Base-by-base conservation (phyloP, 2,888 invertebrate species). In the Pimpla rufipes region DNA sequence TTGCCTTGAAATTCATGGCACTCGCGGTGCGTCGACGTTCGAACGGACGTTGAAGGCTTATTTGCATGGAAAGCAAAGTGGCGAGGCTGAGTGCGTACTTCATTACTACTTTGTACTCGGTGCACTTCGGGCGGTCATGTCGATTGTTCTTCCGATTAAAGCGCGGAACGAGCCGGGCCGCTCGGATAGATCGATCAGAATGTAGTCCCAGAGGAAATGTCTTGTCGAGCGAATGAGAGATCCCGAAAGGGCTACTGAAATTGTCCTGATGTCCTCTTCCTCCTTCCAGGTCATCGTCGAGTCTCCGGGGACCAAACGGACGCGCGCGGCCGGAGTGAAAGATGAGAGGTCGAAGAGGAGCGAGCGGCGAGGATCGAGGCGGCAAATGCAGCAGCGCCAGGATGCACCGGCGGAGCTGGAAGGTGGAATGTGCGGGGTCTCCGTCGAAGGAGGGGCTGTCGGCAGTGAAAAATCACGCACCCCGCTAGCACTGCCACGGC, bases 391-490 rank as follows among this genome's bases (percentile, higher is more conserved):
- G 81, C 83, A 79, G 85, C 70, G 75, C 70, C 79, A 84, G 76
- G 76, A 66, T 70, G 64, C 79, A 79, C 68, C 70, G 64, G 68
- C 75, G 79, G 87, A 86, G 87, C 85, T 84, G 81, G 81, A 84
- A 87, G 87, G 89, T 89, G 91, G 91, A 90, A 91, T 91, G 90
- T 88, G 88, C 89, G 91, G 88, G 83, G 81, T 78, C 73, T 75
- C 74, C 88, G 89, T 90, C 88, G 89, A 90, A 91, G 91, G 91
- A 90, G 91, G 90, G 90, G 90, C 90, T 91, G 91, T 89, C 90
- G 89, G 91, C 91, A 88, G 88, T 91, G 91, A 91, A 91, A 91
- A 91, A 91, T 91, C 91, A 91, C 89, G 90, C 91, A 91, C 89
- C 90, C 90, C 88, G 89, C 90, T 88, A 87, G 90, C 88, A 87